Percentiles rank a stretch among this genome's conserved stretches.
Evolutionary conservation across 2,113 vertebrate genomes (phyloP).

Genomic region (Electrona antarctica): DNA sequence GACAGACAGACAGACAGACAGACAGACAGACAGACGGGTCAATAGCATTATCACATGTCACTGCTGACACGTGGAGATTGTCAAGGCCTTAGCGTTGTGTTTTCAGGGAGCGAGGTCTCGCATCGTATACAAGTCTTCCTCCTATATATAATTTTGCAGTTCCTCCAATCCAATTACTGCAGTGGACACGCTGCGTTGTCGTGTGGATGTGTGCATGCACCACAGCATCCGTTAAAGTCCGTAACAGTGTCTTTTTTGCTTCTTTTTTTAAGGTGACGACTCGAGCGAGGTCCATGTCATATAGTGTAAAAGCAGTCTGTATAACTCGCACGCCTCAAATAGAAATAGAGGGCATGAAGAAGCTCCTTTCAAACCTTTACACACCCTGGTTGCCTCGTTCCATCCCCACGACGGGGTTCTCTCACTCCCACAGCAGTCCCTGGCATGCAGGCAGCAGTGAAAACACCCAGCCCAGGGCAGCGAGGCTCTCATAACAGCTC

Average conservation of each 20-base stretch:
- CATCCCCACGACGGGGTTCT: conserved; percentile 4
- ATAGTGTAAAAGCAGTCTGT: conserved; percentile 25
- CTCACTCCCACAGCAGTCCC: conserved; percentile 37
- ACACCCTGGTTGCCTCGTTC: conserved; percentile 15
- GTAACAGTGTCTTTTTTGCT: conserved; percentile 7
- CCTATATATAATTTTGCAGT: conserved; percentile 4
- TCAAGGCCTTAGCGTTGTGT: conserved; percentile 68
- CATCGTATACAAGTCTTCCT: conserved; percentile 37
- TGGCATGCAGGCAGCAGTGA: conserved; percentile 21
- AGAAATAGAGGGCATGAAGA: background rate
- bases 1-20: conserved; percentile 34
- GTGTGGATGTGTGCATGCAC: conserved; percentile 25
- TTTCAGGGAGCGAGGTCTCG: conserved; percentile 45
- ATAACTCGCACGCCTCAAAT: conserved; percentile 7
- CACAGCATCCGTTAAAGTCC: conserved; percentile 31
- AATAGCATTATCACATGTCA: conserved; percentile 25
- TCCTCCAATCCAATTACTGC: conserved; percentile 23
- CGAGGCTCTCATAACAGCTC: conserved; percentile 16
- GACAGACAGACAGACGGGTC: conserved; percentile 24
- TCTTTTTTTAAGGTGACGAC: conserved; percentile 19
- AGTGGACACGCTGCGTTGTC: background rate
- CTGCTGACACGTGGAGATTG: conserved; percentile 66
- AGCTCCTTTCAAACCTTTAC: conserved; percentile 15
- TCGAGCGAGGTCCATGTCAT: conserved; percentile 16
- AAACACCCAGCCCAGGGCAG: conserved; percentile 23